These are phyloP conservation scores for Trematomus bernacchii DNA, from an alignment of 2,797 vertebrate genomes.

Conservation along the genomic window DNA sequence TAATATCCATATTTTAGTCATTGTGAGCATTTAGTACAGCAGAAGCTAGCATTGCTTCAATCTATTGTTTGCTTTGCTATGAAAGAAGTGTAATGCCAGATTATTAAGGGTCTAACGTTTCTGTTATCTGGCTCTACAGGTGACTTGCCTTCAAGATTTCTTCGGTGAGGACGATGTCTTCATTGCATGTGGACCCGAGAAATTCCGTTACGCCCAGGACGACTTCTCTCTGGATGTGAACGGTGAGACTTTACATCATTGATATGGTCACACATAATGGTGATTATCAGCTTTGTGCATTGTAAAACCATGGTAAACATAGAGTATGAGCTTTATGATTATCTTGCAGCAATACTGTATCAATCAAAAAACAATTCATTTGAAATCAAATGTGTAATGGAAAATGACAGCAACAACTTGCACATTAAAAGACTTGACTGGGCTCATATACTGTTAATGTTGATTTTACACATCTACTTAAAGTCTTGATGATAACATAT, in stretches of 20 bases:
- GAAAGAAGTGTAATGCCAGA: background rate
- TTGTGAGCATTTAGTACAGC: background rate
- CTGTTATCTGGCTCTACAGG: conserved; percentile 79
- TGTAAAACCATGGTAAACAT: background rate
- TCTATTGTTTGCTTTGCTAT: background rate
- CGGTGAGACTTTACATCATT: conserved; percentile 81
- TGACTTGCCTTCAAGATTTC: conserved; percentile 98
- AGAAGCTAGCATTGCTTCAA: background rate
- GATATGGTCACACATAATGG: no score
- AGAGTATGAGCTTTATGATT: background rate
- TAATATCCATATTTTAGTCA: background rate
- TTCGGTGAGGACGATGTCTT: conserved; percentile 98
- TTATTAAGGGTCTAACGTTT: background rate
- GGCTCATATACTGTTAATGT: background rate
- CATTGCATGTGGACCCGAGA: conserved; percentile 98
- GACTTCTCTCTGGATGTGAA: conserved; percentile 99
- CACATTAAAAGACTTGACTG: background rate
- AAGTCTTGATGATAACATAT: background rate
- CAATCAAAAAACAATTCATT: background rate
- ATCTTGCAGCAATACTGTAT: background rate
- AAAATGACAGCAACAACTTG: background rate
- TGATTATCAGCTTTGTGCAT: background rate
- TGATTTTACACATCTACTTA: background rate
- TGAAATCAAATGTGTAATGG: background rate
- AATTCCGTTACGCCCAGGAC: conserved; percentile 99